phyloP scores from a whole-genome alignment of 1,140 invertebrate species.

The Pseudobourletiella spinata region DNA sequence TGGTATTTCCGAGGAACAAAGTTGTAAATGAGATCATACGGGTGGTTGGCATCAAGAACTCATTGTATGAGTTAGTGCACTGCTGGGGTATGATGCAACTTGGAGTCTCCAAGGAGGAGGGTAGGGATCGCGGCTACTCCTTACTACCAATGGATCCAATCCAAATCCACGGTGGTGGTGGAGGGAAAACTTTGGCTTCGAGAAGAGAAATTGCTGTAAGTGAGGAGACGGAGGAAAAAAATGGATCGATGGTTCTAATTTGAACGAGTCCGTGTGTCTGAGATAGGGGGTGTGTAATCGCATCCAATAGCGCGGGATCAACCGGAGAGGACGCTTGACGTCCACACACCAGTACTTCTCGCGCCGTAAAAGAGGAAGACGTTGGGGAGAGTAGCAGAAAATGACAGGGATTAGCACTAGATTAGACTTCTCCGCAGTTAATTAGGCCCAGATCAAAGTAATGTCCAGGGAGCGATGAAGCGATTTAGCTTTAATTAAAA shows the following conservation, averaged over 20 bases:
- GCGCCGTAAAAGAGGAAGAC: not conserved
- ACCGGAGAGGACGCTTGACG: not conserved
- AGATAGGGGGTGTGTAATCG: not conserved
- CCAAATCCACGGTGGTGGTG: too few species aligned
- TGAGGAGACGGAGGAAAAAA: not conserved
- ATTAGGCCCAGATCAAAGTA: slow-evolving; percentile 40
- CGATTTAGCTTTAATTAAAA: slow-evolving; percentile 40
- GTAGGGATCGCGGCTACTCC: too few species aligned
- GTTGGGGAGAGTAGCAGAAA: slow-evolving; percentile 19
- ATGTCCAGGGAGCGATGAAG: slow-evolving; percentile 38
- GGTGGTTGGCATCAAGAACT: too few species aligned
- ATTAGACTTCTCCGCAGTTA: slow-evolving; percentile 36
- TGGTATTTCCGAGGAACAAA: too few species aligned
- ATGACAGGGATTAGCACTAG: slow-evolving; percentile 35
- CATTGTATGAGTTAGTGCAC: too few species aligned
- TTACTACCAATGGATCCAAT: too few species aligned
- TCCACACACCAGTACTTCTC: not conserved
- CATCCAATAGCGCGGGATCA: not conserved
- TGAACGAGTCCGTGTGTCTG: not conserved
- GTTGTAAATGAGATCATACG: too few species aligned
- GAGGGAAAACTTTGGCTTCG: too few species aligned
- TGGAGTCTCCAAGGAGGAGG: too few species aligned
- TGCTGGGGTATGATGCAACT: too few species aligned
- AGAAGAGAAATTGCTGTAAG: too few species aligned
- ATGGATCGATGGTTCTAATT: slow-evolving; percentile 8